Evolutionary conservation across 2,113 vertebrate genomes (phyloP), one percentile per base, ranked within the genome.

Genomic region (Ibidorhyncha struthersii): DNA sequence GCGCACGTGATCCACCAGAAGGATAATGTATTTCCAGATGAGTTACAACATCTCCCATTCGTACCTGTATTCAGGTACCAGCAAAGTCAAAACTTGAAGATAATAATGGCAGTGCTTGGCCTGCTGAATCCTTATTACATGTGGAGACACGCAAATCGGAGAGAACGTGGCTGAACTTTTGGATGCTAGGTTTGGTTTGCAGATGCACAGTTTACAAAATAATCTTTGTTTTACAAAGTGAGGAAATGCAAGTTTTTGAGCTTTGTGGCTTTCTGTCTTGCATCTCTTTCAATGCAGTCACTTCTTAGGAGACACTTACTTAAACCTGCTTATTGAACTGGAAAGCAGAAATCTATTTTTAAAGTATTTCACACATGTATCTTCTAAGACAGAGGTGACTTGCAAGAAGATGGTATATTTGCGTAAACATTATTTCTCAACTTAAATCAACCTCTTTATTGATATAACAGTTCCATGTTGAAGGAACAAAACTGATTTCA

Each of bases 51-150:
- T 95, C 86, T 87, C 73, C 38, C 66, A 25, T 40, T 84, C 84
- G 27, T 65, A 93, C 84, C 70, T 91, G 77, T n/a, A 25, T 45
- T 89, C 86, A 73, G 81, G 83, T 85, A 96, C 74, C 73, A 77
- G 81, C 65, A 76, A 69, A 92, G 91, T 69, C 86, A 91, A 69
- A 94, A 82, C 81, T 27, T 85, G 94, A 95, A 79, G 86, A 27
- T 84, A 56, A 66, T 71, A 92, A 45, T 87, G 89, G 66, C 73
- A 59, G 41, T 50, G 49, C 23, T 50, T 50, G 49, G 23, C 22
- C 49, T 50, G 49, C 49, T 72, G 66, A 80, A 50, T 61, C 81
- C 21, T 45, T 72, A 1, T 14, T 41, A 18, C 91, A 3, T 70
- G 80, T 89, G 73, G 50, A 74, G 40, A 79, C 86, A 36, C 8